Base-by-base conservation (phyloP, 2,888 invertebrate species). In the Choreutis nemorana region DNA sequence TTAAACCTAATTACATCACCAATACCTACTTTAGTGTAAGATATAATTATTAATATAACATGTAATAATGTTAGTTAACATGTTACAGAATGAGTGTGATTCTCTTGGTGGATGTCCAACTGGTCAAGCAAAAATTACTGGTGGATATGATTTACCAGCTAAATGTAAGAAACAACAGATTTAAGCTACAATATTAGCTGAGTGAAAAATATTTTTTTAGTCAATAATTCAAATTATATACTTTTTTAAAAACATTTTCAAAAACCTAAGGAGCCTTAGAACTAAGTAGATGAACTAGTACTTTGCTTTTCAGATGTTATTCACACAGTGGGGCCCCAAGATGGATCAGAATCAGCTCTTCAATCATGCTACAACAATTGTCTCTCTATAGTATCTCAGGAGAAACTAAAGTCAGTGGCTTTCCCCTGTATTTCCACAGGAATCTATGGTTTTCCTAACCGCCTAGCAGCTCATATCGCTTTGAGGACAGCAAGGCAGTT, bases 371-470 rank as follows among this genome's bases (percentile, higher is more conserved):
- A 95, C 52, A 66, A 79, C 30, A 87, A 83, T 10, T 83, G 86
- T 48, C 66, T 94, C 1, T 56, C 82, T 1, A 39, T 86, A 9
- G 81, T 82, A 30, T 50, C 66, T 8, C 61, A 82, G 15, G 78
- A 87, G 37, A 60, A 82, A 2, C 46, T 92, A 2, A 71, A 72
- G 26, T 81, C 87, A 3, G 82, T 93, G 25, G 93, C 94, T 0
- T 94, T 94, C 55, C 94, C 94, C 1, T 94, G 94, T 54, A 91
- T 95, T 50, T 91, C 93, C 0, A 95, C 95, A 3, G 95, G 95
- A n/a, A 83, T 94, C 36, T 94, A 91, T 57, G 91, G 91, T 0
- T 95, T 93, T 60, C 94, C 94, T 0, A 87, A 87, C 54, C 82
- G 84, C 34, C 64, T 85, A 18, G 94, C 95, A 0, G 89, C 90